Base-by-base conservation (phyloP, 2,797 vertebrate species). In the Pterois miles region DNA sequence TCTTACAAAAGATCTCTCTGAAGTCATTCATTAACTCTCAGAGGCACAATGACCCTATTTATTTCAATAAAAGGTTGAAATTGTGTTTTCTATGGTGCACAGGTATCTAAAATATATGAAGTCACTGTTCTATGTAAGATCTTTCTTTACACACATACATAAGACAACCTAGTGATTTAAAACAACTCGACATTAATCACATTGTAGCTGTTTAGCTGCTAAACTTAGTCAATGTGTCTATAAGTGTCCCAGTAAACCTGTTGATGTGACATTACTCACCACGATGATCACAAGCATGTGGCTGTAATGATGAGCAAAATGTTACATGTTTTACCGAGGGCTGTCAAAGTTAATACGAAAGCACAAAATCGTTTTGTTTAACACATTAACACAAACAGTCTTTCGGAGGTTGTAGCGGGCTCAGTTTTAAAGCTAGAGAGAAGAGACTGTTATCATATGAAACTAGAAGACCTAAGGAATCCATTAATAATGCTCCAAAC, bases 401-500 rank as follows among this genome's bases (percentile, higher is more conserved):
- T 43, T 43, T 18, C 14, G 40, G 40, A 43, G 40, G 40, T 43
- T 0, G 1, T 16, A 3, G 14, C 16, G 14, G 40, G 40, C 40
- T 43, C 14, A 7, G 6, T 43, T 43, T 43, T 43, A 43, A 43
- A 43, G 16, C 0, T 43, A 43, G 16, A 43, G 40, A 43, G 14
- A 43, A 43, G 40, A 43, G 16, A 0, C 16, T 43, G 16, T 43
- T 43, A 7, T 43, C 40, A 43, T 18, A 43, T 43, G 40, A 43
- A 43, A 43, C 40, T 43, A 18, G 40, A 43, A 43, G 14, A 43
- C 40, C 40, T 43, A 14, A 43, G 40, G 40, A 43, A 43, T 43
- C 16, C 0, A 43, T 43, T 43, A 16, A 18, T 43, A 43, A 43
- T 0, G 14, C 40, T 43, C 40, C 6, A 18, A 43, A 7, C 0